Percentiles rank a stretch among this genome's conserved stretches.
Evolutionary conservation across 2,888 invertebrate species (phyloP).

Genomic region (Falcaria lacertinaria): DNA sequence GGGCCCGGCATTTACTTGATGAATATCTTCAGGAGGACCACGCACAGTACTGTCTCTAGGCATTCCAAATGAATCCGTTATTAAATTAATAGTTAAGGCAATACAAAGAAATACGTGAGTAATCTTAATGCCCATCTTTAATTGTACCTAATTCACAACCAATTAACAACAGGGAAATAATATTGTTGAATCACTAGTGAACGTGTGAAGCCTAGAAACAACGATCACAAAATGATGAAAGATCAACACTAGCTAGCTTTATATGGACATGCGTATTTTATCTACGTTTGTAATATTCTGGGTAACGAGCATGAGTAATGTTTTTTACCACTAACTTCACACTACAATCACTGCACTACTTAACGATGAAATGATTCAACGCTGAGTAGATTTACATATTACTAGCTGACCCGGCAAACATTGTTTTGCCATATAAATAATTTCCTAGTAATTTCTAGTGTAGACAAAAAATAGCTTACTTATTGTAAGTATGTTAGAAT

Average conservation of each 20-base stretch:
- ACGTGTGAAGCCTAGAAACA: conserved; percentile 14
- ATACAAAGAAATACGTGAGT: conserved; percentile 18
- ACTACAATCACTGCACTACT: too few relatives aligned
- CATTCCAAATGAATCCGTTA: conserved; percentile 22
- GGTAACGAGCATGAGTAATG: conserved; percentile 2
- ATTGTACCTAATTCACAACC: background rate
- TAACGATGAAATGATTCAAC: background rate
- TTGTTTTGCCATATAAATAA: too few relatives aligned
- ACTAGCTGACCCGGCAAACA: too few relatives aligned
- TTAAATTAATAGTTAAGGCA: conserved; percentile 18
- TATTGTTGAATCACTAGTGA: conserved; percentile 16
- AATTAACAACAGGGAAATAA: conserved; percentile 3
- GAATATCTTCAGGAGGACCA: conserved; percentile 2
- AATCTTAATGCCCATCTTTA: conserved; percentile 18
- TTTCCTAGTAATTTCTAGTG: background rate
- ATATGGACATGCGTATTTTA: conserved; percentile 8
- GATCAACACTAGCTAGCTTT: conserved; percentile 23
- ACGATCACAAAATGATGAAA: conserved; percentile 27
- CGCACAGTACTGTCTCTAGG: conserved; percentile 32
- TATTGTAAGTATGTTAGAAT: too few relatives aligned
- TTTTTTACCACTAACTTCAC: background rate
- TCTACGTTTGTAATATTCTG: background rate
- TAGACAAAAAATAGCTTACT: too few relatives aligned
- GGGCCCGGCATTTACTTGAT: background rate
- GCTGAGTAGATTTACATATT: background rate